Evolutionary conservation across 2,113 vertebrate genomes (phyloP).

Genomic region (Brienomyrus longianalis): DNA sequence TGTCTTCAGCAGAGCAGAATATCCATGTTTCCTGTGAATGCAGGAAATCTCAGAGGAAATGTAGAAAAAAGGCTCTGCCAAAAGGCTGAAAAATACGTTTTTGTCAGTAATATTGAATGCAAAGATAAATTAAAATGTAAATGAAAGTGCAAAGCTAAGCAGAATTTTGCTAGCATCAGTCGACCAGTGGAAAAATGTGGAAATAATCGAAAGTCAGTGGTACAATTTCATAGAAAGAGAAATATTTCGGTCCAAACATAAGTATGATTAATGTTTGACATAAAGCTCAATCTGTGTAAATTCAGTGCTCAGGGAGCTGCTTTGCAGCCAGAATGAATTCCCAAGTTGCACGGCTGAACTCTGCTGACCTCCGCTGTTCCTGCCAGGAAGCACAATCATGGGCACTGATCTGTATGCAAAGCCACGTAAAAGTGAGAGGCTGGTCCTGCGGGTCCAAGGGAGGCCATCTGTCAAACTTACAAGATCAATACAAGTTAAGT

Average conservation of each 20-base stretch:
- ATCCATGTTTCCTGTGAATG: conserved; percentile 31
- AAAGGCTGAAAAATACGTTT: not conserved
- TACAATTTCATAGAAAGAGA: not conserved
- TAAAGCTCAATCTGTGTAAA: not conserved
- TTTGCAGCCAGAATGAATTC: not conserved
- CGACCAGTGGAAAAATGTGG: not conserved
- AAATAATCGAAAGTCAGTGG: not conserved
- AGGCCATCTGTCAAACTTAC: conserved; percentile 27
- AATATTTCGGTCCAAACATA: not conserved
- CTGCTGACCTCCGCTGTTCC: not conserved
- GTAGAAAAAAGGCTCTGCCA: conserved; percentile 14
- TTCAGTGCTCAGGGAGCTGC: not conserved
- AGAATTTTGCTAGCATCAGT: not conserved
- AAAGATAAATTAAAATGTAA: not conserved
- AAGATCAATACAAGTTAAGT: conserved; percentile 39
- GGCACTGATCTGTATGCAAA: conserved; percentile 33
- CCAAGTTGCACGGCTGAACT: not conserved
- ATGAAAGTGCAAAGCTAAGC: not conserved
- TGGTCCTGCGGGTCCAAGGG: not conserved
- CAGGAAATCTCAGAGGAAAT: conserved; percentile 31
- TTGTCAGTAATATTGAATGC: not conserved
- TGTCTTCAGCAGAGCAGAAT: conserved; percentile 20
- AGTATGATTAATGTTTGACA: not conserved
- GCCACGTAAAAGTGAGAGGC: not conserved
- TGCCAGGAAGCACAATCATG: conserved; percentile 5